Percentiles rank a stretch among this genome's conserved stretches.
phyloP scores from a whole-genome alignment of 53 echinoderm and acorn worm genomes.

The Astropecten irregularis region DNA sequence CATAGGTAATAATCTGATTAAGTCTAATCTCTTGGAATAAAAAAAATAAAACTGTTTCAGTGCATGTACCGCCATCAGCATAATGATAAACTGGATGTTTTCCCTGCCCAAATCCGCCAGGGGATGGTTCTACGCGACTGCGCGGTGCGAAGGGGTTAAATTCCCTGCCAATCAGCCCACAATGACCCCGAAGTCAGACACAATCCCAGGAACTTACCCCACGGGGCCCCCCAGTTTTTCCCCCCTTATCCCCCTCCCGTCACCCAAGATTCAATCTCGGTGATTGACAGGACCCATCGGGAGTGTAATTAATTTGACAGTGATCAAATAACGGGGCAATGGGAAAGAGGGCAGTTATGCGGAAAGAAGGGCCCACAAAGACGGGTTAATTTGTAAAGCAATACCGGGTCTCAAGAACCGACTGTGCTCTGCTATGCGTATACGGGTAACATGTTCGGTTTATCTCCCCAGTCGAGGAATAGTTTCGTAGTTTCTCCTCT shows the following conservation, averaged over 20 bases:
- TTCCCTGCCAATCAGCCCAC: slow-evolving; percentile 30
- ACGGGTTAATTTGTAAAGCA: slow-evolving; percentile 81
- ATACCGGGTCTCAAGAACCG: slow-evolving; percentile 45
- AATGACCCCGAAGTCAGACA: slow-evolving; percentile 11
- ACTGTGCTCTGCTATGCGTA: not conserved
- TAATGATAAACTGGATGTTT: no score
- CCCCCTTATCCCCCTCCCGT: slow-evolving; percentile 2
- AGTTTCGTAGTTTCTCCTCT: not conserved
- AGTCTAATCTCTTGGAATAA: no score
- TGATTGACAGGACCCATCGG: slow-evolving; percentile 78
- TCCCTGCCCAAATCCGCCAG: no score
- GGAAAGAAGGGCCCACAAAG: slow-evolving; percentile 66
- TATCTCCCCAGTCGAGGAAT: slow-evolving; percentile 8
- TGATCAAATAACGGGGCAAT: slow-evolving; percentile 78
- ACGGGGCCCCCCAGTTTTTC: not conserved
- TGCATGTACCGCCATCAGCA: no score
- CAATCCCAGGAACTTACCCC: slow-evolving; percentile 4
- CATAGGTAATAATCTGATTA: no score
- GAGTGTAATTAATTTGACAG: slow-evolving; percentile 84
- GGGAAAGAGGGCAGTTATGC: slow-evolving; percentile 71
- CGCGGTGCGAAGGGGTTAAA: not conserved
- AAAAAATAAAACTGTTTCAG: no score
- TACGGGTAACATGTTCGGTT: not conserved
- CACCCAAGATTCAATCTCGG: slow-evolving; percentile 44
- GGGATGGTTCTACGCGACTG: slow-evolving; percentile 5